Evolutionary conservation across 2,113 vertebrate species (phyloP).

Genomic region (Andinoacara biseriatus): DNA sequence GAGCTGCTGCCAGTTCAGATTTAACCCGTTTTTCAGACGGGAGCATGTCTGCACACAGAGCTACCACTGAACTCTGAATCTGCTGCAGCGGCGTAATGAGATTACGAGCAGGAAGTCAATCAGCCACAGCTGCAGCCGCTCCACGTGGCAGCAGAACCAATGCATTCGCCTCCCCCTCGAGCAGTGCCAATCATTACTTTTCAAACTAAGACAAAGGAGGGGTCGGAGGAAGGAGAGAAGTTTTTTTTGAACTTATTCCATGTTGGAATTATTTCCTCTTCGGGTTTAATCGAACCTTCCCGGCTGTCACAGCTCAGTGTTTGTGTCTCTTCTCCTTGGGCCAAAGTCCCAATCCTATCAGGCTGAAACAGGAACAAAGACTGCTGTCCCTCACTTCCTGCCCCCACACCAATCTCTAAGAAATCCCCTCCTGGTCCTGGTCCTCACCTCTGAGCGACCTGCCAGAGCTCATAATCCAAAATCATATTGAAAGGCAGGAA

Average conservation of each 20-base stretch:
- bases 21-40: constrained; percentile 46
- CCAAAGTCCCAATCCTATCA: constrained; percentile 55
- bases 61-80: constrained; percentile 63
- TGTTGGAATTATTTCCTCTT: constrained; percentile 9
- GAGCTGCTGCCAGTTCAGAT: constrained; percentile 52
- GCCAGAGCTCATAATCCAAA: constrained; percentile 59
- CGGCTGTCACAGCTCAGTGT: constrained; percentile 29
- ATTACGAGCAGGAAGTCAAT: constrained; percentile 68
- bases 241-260: background rate
- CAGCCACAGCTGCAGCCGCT: constrained; percentile 43
- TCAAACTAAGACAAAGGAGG: constrained; percentile 15
- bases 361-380: constrained; percentile 60
- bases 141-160: constrained; percentile 26
- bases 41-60: constrained; percentile 50
- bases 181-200: constrained; percentile 30
- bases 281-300: constrained; percentile 25
- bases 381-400: constrained; percentile 1
- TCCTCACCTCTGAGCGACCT: constrained; percentile 55
- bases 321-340: constrained; percentile 34
- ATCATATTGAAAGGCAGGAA: constrained; percentile 50
- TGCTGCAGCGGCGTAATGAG: constrained; percentile 56
- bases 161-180: background rate
- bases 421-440: constrained; percentile 28
- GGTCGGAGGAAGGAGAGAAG: background rate
- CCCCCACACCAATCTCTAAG: constrained; percentile 6